These are phyloP conservation scores for Rhinichthys klamathensis DNA, from an alignment of 2,113 vertebrate genomes.

Conservation along the genomic window DNA sequence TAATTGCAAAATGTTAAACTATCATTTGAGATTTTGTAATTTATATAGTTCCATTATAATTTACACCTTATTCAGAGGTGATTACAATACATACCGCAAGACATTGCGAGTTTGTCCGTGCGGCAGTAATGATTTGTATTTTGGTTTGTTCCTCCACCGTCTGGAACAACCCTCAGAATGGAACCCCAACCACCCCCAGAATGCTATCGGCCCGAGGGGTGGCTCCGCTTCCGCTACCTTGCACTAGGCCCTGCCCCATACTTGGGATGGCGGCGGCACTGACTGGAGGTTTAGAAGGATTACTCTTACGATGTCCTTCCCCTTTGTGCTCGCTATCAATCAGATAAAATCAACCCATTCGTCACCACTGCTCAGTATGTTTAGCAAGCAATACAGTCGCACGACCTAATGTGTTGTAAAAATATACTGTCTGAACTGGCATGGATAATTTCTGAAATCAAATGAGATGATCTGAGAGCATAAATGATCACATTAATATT, in stretches of 20 bases:
- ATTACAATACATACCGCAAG: background rate
- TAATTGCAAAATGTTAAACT: background rate
- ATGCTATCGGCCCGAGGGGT: no score
- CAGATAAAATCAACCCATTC: conserved; percentile 4
- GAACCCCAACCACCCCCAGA: no score
- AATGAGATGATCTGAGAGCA: background rate
- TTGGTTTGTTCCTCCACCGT: background rate
- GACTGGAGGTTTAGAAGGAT: background rate
- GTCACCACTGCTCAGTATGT: conserved; percentile 6
- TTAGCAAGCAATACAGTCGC: conserved; percentile 14
- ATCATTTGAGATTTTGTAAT: background rate
- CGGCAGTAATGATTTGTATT: background rate
- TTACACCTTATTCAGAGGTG: background rate
- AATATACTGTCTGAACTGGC: background rate
- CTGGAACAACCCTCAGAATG: no score
- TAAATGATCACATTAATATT: background rate
- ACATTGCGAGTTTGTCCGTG: background rate
- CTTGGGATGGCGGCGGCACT: no score
- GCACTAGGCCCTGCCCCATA: no score
- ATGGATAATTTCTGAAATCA: background rate
- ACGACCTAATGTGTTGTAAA: background rate
- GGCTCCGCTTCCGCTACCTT: no score
- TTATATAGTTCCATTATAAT: background rate
- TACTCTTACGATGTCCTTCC: background rate
- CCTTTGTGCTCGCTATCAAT: background rate